These are phyloP conservation scores for Melieria omissa DNA, from an alignment of 2,888 invertebrate genomes.

Conservation along the genomic window DNA sequence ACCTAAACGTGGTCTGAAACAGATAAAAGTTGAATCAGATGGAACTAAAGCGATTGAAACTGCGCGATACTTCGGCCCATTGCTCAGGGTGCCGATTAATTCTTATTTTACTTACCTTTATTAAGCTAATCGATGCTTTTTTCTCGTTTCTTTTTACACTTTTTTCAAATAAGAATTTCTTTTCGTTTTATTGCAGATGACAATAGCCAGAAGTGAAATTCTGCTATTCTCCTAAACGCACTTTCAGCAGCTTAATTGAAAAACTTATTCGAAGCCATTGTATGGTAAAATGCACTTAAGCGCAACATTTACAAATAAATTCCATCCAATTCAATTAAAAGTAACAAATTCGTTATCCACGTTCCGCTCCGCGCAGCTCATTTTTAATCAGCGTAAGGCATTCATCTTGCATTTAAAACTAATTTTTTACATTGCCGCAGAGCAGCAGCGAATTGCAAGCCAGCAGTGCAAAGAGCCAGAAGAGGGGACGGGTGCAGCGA, in stretches of 20 bases:
- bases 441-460: background rate
- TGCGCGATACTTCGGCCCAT: too few species aligned
- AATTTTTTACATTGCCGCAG: conserved; percentile 54
- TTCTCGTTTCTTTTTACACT: conserved; percentile 6
- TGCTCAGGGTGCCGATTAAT: too few species aligned
- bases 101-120: too few species aligned
- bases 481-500: background rate
- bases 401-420: conserved; percentile 61
- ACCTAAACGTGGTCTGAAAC: too few species aligned
- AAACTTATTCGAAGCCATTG: background rate
- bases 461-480: conserved; percentile 10
- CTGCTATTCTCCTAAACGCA: background rate
- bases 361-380: conserved; percentile 36
- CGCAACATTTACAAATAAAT: background rate
- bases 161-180: background rate
- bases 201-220: too few species aligned
- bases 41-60: too few species aligned
- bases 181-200: too few species aligned
- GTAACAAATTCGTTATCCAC: conserved; percentile 5
- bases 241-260: background rate
- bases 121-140: background rate
- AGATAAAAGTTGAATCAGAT: too few species aligned
- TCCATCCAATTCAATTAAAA: background rate
- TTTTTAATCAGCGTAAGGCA: conserved; percentile 63
- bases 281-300: background rate